Conservation (phyloP, 2,797 vertebrate species). For the Enteromius trimaculatus region DNA sequence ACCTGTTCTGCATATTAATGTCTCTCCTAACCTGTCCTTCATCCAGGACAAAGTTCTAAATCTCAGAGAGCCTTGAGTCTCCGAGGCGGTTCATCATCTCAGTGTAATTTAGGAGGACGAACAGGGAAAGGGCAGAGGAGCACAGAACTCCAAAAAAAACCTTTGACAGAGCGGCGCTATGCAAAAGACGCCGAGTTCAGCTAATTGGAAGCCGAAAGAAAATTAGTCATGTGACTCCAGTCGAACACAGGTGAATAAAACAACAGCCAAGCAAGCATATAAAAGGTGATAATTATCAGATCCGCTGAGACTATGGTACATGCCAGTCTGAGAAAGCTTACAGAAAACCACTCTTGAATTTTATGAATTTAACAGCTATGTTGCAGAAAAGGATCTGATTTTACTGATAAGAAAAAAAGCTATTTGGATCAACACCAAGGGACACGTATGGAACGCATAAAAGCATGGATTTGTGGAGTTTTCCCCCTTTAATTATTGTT, state of each 20-base stretch:
- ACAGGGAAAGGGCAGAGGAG: constrained; percentile 68
- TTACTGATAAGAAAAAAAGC: constrained; percentile 35
- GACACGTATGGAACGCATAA: constrained; percentile 47
- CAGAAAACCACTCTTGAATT: not conserved
- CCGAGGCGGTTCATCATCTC: constrained; percentile 74
- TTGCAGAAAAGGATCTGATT: constrained; percentile 9
- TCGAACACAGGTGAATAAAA: constrained; percentile 9
- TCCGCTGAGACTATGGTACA: not conserved
- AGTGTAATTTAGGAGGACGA: constrained; percentile 74
- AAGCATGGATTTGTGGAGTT: constrained; percentile 48
- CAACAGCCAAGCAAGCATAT: constrained; percentile 8
- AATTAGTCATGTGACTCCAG: not conserved
- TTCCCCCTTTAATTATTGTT: constrained; percentile 60
- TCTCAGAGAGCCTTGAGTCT: constrained; percentile 78
- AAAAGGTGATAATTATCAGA: constrained; percentile 16
- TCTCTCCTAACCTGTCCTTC: constrained; percentile 80
- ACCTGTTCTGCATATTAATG: constrained; percentile 82
- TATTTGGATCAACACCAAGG: constrained; percentile 24
- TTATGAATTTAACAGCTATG: not conserved
- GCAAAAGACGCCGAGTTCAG: constrained; percentile 62
- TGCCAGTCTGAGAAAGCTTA: constrained; percentile 1
- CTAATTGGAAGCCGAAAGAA: constrained; percentile 59
- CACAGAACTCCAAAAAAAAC: constrained; percentile 67
- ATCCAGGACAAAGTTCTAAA: constrained; percentile 80
- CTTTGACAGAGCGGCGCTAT: constrained; percentile 66